Evolutionary conservation across 2,888 invertebrate species (phyloP), one percentile per base, ranked within the genome.

Genomic region (Trimorus sp.): DNA sequence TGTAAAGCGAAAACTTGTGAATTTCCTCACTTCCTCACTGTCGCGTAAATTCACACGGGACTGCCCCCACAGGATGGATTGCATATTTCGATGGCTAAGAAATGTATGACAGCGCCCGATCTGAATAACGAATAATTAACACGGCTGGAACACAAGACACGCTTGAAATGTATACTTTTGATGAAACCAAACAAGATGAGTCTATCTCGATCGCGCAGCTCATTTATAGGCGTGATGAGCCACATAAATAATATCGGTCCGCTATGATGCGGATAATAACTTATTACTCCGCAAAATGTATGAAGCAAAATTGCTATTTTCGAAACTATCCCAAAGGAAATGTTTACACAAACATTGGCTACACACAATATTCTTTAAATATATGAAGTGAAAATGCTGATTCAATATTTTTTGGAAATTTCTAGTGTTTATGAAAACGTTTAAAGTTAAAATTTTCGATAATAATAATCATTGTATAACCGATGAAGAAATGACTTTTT

Each of bases 61-160:
- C 42, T 68, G 45, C 56, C 45, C 9, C 26, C 54, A 1, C n/a
- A 11, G 54, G 42, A 45, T n/a, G 36, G 45, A 56, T 68, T 42
- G 16, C 53, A 53, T 42, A 49, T 40, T 68, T 68, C 16, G 56
- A 45, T 14, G 56, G 16, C 54, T 51, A 68, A 54, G 68, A 12
- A 68, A 54, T 45, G 54, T 68, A 56, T 68, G 56, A 56, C 45
- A 68, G 56, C 54, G 37, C 7, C 16, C 26, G 54, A 8, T 16
- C 45, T 45, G 56, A 69, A 69, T 49, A 45, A 40, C 48, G 49
- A 69, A 69, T 69, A 69, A 69, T 69, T 69, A 69, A 69, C 58
- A 69, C 54, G 38, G 58, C 49, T 48, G 45, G 49, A 49, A 58
- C 36, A 48, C 38, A 14, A 42, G 40, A 45, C 54, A 45, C 14